These are phyloP conservation scores for Pomacea maculata DNA, from an alignment of 1,140 invertebrate genomes.

Conservation along the genomic window DNA sequence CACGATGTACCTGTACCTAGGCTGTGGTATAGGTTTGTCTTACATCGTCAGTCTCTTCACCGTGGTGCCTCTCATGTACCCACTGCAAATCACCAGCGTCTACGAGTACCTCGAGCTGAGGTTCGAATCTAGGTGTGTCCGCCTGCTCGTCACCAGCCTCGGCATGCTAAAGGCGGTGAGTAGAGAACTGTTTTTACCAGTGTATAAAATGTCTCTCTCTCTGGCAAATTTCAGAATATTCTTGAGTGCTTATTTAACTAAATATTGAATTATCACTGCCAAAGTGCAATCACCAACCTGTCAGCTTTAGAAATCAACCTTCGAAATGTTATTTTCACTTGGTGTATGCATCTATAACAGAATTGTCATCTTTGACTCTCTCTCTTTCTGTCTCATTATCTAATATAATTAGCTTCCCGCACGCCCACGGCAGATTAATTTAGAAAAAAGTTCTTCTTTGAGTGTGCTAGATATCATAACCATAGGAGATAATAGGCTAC, in stretches of 20 bases:
- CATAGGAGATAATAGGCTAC: too few relatives aligned
- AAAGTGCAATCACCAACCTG: too few relatives aligned
- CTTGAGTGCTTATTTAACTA: too few relatives aligned
- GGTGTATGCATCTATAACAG: too few relatives aligned
- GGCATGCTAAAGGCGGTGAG: slow-evolving; percentile 35
- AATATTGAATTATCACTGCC: too few relatives aligned
- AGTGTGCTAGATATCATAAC: too few relatives aligned
- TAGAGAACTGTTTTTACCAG: too few relatives aligned
- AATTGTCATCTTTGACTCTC: too few relatives aligned
- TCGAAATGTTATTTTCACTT: neutral
- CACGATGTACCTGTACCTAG: slow-evolving; percentile 30
- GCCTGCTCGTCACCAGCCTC: slow-evolving; percentile 33
- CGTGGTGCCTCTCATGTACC: slow-evolving; percentile 58
- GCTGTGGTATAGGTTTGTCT: slow-evolving; percentile 37
- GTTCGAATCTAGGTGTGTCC: slow-evolving; percentile 43
- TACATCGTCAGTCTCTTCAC: slow-evolving; percentile 44
- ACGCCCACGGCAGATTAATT: neutral
- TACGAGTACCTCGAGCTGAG: slow-evolving; percentile 76
- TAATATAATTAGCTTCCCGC: neutral
- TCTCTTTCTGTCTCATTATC: too few relatives aligned
- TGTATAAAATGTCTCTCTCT: too few relatives aligned
- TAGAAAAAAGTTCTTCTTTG: neutral
- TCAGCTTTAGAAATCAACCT: too few relatives aligned
- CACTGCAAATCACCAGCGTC: slow-evolving; percentile 55
- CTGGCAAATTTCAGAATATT: too few relatives aligned